phyloP scores from a whole-genome alignment of 2,113 vertebrate species.

The Lophius piscatorius region DNA sequence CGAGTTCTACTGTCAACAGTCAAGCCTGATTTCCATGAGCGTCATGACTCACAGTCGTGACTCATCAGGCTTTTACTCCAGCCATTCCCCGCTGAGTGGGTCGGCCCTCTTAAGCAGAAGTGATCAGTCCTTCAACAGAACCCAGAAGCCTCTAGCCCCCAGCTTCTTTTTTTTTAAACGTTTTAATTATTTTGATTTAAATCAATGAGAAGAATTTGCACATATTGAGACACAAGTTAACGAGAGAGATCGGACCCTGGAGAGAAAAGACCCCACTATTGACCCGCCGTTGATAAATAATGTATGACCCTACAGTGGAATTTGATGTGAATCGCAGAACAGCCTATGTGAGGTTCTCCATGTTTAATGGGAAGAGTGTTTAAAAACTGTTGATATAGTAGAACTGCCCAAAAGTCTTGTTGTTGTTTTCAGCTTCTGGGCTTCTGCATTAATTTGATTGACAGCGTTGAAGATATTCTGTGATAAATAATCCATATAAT shows the following conservation, averaged over 20 bases:
- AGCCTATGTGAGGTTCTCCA: constrained; percentile 12
- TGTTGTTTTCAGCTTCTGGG: constrained; percentile 22
- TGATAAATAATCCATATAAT: too few relatives aligned
- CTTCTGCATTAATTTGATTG: constrained; percentile 16
- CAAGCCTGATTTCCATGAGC: constrained; percentile 51
- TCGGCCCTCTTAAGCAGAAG: constrained; percentile 18
- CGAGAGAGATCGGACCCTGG: constrained; percentile 6
- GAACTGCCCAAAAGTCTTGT: constrained; percentile 6
- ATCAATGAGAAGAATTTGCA: constrained; percentile 7
- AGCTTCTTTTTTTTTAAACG: not conserved
- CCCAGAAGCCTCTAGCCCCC: constrained; percentile 12
- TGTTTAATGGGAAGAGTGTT: constrained; percentile 36
- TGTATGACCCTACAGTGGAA: constrained; percentile 24
- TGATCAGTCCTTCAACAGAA: constrained; percentile 20
- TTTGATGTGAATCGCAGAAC: constrained; percentile 23
- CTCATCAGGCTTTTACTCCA: constrained; percentile 39
- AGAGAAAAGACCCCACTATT: constrained; percentile 30
- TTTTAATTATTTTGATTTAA: not conserved
- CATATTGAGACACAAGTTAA: constrained; percentile 7
- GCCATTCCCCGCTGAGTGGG: constrained; percentile 52
- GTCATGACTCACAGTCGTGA: constrained; percentile 50
- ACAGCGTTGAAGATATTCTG: not conserved
- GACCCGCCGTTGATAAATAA: constrained; percentile 55
- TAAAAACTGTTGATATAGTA: constrained; percentile 26
- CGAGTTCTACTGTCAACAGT: constrained; percentile 53